phyloP scores from a whole-genome alignment of 2,797 vertebrate genomes.

The Fringilla coelebs region DNA sequence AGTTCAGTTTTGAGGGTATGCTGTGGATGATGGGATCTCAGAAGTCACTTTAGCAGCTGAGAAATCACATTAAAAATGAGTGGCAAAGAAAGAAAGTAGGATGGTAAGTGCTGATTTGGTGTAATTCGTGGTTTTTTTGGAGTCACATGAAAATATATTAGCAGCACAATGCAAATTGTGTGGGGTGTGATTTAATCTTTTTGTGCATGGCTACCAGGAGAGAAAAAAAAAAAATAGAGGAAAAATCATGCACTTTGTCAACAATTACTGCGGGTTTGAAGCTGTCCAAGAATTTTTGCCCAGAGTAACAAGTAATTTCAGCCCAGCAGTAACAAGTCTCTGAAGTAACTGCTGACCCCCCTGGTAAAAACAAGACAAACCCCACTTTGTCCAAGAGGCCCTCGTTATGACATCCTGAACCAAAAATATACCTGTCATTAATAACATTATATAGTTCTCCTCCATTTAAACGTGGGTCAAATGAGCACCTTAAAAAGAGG shows the following conservation, averaged over 20 bases:
- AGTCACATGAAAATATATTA: not conserved
- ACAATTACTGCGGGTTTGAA: not conserved
- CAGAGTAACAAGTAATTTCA: not conserved
- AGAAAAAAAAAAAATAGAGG: not conserved
- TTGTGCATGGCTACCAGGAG: not conserved
- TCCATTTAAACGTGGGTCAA: conserved; percentile 46
- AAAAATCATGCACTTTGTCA: not conserved
- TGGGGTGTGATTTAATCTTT: not conserved
- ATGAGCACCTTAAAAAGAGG: conserved; percentile 52
- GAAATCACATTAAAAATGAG: not conserved
- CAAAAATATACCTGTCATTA: conserved; percentile 54
- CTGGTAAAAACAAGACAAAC: conserved; percentile 2
- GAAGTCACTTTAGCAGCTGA: not conserved
- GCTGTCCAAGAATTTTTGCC: not conserved
- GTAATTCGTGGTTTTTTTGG: not conserved
- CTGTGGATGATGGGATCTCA: not conserved
- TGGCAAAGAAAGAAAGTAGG: not conserved
- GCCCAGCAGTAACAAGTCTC: not conserved
- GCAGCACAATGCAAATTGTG: not conserved
- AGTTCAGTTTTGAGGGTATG: not conserved
- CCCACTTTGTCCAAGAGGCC: not conserved
- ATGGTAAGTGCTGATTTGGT: not conserved
- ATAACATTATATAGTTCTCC: conserved; percentile 39
- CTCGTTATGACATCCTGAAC: not conserved
- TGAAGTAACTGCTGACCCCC: conserved; percentile 23